Evolutionary conservation across 2,888 invertebrate genomes (phyloP).

Genomic region (Tholera decimalis): DNA sequence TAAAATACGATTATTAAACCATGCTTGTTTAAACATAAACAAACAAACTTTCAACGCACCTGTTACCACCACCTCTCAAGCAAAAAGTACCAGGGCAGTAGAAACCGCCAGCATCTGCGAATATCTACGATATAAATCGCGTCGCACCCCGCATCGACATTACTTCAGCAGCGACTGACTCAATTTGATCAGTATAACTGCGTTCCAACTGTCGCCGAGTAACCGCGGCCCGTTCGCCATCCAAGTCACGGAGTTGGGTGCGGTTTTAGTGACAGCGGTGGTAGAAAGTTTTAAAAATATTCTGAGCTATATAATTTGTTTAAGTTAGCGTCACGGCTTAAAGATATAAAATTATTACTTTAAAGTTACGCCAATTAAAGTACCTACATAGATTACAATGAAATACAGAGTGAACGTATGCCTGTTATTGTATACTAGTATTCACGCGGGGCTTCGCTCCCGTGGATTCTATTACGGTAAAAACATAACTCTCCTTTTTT

Average conservation of each 20-base stretch:
- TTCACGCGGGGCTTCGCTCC: too few relatives aligned
- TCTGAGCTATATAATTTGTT: too few relatives aligned
- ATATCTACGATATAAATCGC: conserved; percentile 63
- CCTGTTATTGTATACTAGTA: too few relatives aligned
- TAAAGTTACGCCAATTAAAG: too few relatives aligned
- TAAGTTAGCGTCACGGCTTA: too few relatives aligned
- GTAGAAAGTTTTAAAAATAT: too few relatives aligned
- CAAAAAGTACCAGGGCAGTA: conserved; percentile 21
- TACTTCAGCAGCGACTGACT: conserved; percentile 80
- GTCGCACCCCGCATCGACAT: conserved; percentile 66
- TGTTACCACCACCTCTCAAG: conserved; percentile 24
- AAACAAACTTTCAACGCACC: conserved; percentile 24
- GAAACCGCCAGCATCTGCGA: conserved; percentile 43
- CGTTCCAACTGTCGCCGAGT: conserved; percentile 82
- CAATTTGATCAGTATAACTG: conserved; percentile 90
- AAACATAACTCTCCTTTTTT: too few relatives aligned
- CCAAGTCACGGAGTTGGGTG: conserved; percentile 82
- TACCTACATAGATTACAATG: too few relatives aligned
- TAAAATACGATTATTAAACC: background rate
- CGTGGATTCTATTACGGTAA: too few relatives aligned
- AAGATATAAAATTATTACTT: too few relatives aligned
- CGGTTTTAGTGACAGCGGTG: conserved; percentile 67
- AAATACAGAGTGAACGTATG: too few relatives aligned
- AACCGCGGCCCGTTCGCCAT: conserved; percentile 80
- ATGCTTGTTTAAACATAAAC: background rate